phyloP scores from a whole-genome alignment of 2,113 vertebrate species.

The Elanus axillaris region DNA sequence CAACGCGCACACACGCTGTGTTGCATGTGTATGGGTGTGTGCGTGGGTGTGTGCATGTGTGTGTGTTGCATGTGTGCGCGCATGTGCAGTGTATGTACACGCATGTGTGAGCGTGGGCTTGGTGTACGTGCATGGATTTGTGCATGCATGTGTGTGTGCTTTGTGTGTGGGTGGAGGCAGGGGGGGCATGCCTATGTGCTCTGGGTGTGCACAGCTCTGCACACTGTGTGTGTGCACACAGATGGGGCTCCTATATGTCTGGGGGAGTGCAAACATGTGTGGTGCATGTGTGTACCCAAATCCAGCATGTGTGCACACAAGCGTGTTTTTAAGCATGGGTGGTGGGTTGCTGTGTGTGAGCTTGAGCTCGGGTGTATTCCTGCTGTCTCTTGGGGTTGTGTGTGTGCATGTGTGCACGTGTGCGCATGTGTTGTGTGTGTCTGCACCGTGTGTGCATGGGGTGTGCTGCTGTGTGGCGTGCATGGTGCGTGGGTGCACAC shows the following conservation, averaged over 20 bases:
- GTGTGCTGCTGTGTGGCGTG: neutral
- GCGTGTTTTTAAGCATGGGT: neutral
- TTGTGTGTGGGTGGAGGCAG: neutral
- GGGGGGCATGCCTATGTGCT: no score
- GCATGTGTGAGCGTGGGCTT: neutral
- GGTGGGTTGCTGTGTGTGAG: no score
- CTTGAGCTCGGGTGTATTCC: no score
- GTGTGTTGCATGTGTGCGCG: neutral
- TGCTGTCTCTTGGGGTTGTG: neutral
- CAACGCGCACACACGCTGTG: accelerated
- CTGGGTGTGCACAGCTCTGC: neutral
- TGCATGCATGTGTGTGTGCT: no score
- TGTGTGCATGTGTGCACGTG: no score
- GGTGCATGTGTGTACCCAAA: neutral
- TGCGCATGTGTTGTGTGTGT: neutral
- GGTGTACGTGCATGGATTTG: neutral
- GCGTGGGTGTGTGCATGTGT: neutral
- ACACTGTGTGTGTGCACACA: neutral
- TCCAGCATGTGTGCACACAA: neutral
- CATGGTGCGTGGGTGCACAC: neutral
- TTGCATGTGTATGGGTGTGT: no score
- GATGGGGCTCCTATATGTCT: neutral
- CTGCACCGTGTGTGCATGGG: neutral
- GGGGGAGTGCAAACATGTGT: neutral
- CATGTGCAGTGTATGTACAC: no score